Conservation (phyloP, 2,888 invertebrate genomes). For the Priocnemis perturbator region DNA sequence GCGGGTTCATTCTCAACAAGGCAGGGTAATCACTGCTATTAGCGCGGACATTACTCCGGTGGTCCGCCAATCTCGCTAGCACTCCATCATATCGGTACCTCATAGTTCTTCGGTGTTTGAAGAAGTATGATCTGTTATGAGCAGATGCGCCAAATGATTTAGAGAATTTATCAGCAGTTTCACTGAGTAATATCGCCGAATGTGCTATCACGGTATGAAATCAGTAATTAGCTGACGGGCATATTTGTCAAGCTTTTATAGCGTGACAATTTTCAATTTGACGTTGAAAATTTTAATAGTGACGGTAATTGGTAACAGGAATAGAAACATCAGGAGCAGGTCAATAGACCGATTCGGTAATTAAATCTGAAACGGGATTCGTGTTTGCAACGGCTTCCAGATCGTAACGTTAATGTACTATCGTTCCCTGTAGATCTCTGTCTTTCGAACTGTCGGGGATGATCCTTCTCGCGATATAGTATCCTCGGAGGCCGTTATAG, state of each 20-base stretch:
- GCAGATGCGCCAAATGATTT: not conserved
- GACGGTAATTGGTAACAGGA: too few relatives aligned
- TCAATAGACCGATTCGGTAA: too few relatives aligned
- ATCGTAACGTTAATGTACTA: constrained; percentile 3
- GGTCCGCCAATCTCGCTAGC: constrained; percentile 75
- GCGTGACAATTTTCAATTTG: too few relatives aligned
- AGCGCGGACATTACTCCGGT: constrained; percentile 77
- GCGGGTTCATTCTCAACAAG: constrained; percentile 69
- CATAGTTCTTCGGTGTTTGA: constrained; percentile 31
- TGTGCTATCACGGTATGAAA: too few relatives aligned
- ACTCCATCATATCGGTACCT: constrained; percentile 67
- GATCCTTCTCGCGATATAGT: constrained; percentile 24
- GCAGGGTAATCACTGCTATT: constrained; percentile 79
- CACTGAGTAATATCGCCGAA: too few relatives aligned
- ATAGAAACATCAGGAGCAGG: too few relatives aligned
- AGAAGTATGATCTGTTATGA: constrained; percentile 37
- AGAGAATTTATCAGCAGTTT: too few relatives aligned
- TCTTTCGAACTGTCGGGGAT: constrained; percentile 10
- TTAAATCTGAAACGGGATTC: too few relatives aligned
- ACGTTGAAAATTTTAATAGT: too few relatives aligned
- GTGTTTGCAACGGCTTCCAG: too few relatives aligned
- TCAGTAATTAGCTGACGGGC: too few relatives aligned
- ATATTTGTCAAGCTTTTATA: too few relatives aligned
- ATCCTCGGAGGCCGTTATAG: constrained; percentile 49
- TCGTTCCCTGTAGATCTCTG: constrained; percentile 4